A percentile compares a stretch with the other conserved stretches of the same genome.
phyloP scores from a whole-genome alignment of 2,113 vertebrate genomes.

The Oncorhynchus keta region DNA sequence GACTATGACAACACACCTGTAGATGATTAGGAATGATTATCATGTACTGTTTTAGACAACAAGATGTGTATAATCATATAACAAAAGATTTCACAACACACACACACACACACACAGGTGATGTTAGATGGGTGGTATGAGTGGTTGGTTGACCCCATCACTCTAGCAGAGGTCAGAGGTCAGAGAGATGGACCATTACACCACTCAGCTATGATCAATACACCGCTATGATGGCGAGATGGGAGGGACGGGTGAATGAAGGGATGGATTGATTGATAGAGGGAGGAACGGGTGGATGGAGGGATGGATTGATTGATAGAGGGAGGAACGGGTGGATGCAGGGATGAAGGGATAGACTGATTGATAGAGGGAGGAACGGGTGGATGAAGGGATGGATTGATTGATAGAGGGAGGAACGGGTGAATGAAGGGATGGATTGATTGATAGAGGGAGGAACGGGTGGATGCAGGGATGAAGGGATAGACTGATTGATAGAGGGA shows the following conservation, averaged over 20 bases:
- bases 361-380: no score
- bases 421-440: background rate
- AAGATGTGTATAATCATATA: background rate
- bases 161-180: constrained; percentile 54
- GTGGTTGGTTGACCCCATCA: constrained; percentile 1
- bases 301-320: background rate
- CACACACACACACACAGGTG: no score
- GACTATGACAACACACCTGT: constrained; percentile 49
- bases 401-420: no score
- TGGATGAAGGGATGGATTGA: no score
- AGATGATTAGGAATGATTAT: constrained; percentile 35
- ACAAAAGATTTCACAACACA: background rate
- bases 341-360: background rate
- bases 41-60: background rate
- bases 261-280: background rate
- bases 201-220: constrained; percentile 14
- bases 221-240: background rate
- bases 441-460: no score
- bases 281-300: background rate
- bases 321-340: background rate
- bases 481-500: no score
- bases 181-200: constrained; percentile 45
- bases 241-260: no score
- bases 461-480: no score
- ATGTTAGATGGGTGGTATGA: no score